phyloP scores from a whole-genome alignment of 1,140 invertebrate genomes.

The Orchesella cincta region DNA sequence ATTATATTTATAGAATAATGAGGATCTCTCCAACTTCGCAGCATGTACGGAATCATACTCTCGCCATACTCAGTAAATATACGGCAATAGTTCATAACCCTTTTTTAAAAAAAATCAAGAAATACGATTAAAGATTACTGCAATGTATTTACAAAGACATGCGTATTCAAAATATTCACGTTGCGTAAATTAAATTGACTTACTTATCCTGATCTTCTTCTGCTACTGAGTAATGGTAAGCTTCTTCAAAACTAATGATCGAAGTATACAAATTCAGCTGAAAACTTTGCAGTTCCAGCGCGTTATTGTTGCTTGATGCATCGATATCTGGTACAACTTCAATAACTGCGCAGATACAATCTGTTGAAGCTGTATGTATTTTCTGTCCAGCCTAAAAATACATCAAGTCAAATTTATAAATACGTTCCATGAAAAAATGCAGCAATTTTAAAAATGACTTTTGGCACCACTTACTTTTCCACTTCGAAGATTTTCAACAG shows the following conservation, averaged over 20 bases:
- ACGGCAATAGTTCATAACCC: constrained; percentile 86
- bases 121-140: constrained; percentile 34
- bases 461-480: constrained; percentile 43
- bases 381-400: constrained; percentile 37
- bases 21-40: constrained; percentile 62
- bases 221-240: constrained; percentile 88
- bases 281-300: constrained; percentile 61
- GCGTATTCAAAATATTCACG: not conserved
- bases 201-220: constrained; percentile 85
- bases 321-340: constrained; percentile 86
- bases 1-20: constrained; percentile 84
- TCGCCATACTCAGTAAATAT: constrained; percentile 94
- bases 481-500: constrained; percentile 49
- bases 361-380: constrained; percentile 47
- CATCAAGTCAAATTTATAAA: constrained; percentile 26
- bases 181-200: constrained; percentile 37
- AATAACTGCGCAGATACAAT: constrained; percentile 62
- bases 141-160: constrained; percentile 33
- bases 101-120: constrained; percentile 59
- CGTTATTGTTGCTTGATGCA: constrained; percentile 73
- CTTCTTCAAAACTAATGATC: constrained; percentile 76
- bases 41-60: constrained; percentile 82
- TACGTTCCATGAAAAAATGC: not conserved
- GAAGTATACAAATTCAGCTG: constrained; percentile 79
- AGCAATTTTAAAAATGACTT: not conserved